Evolutionary conservation across 2,797 vertebrate genomes (phyloP).

Genomic region (Philypnodon macrostomus): DNA sequence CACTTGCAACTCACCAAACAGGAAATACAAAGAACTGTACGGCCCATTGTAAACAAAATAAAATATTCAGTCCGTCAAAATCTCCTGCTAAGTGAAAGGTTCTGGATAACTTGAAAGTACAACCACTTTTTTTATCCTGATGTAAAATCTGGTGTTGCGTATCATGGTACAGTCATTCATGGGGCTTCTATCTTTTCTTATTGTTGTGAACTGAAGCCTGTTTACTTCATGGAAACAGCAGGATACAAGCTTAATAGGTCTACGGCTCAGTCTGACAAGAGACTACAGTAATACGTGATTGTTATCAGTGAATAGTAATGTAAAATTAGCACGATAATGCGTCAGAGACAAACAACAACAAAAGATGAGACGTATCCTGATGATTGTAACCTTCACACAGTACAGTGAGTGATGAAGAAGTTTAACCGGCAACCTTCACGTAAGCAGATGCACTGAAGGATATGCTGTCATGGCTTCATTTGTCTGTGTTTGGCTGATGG

Average conservation of each 20-base stretch:
- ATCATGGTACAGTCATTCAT: neutral
- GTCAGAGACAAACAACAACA: neutral
- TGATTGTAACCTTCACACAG: conserved; percentile 47
- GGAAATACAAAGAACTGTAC: conserved; percentile 10
- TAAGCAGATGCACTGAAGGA: conserved; percentile 42
- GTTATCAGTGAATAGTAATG: conserved; percentile 3
- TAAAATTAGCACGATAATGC: neutral
- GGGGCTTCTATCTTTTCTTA: neutral
- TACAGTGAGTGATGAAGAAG: conserved; percentile 35
- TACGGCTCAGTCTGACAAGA: conserved; percentile 4
- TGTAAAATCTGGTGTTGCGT: neutral
- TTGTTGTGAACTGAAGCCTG: neutral
- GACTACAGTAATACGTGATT: neutral
- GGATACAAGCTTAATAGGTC: conserved; percentile 7
- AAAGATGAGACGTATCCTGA: conserved; percentile 24
- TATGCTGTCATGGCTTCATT: conserved; percentile 41
- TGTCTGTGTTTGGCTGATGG: conserved; percentile 55
- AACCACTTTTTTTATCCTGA: neutral
- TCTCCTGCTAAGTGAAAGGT: neutral
- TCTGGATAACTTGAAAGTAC: neutral
- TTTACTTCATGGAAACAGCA: conserved; percentile 2
- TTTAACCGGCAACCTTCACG: conserved; percentile 54
- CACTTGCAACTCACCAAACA: neutral
- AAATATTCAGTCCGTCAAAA: neutral
- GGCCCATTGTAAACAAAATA: neutral